phyloP scores from a whole-genome alignment of 2,888 invertebrate species.

The Andrena bucephala region DNA sequence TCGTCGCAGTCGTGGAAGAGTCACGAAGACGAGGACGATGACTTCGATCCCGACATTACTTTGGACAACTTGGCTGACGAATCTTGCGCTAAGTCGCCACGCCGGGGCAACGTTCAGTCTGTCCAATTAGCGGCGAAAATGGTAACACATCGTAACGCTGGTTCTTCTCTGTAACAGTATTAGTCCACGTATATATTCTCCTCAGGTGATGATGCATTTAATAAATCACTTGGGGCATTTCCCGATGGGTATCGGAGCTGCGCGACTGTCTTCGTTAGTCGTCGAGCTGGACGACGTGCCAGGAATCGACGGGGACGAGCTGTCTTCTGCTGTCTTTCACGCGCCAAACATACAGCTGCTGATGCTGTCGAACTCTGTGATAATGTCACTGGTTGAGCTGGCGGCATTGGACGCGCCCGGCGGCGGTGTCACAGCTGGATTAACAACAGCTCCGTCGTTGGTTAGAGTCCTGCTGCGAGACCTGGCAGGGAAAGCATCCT shows the following conservation, averaged over 20 bases:
- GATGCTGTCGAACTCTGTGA: conserved; percentile 92
- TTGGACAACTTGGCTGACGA: conserved; percentile 89
- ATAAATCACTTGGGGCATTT: conserved; percentile 97
- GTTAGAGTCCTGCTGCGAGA: conserved; percentile 95
- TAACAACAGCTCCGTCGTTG: conserved; percentile 82
- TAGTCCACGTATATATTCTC: conserved; percentile 5
- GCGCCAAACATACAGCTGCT: conserved; percentile 94
- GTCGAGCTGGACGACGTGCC: conserved; percentile 97
- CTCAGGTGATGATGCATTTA: conserved; percentile 92
- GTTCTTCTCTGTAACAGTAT: conserved; percentile 26
- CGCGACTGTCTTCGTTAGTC: conserved; percentile 94
- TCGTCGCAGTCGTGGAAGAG: conserved; percentile 63
- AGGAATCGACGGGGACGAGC: conserved; percentile 90
- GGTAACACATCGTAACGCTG: conserved; percentile 79
- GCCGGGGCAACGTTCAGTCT: conserved; percentile 82
- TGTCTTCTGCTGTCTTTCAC: conserved; percentile 92
- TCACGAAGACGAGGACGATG: conserved; percentile 84
- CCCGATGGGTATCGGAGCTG: conserved; percentile 95
- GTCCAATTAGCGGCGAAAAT: conserved; percentile 88
- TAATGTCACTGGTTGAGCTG: conserved; percentile 95
- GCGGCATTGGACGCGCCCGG: conserved; percentile 93
- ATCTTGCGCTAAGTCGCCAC: conserved; percentile 79
- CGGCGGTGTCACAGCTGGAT: conserved; percentile 88
- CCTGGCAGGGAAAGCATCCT: conserved; percentile 96
- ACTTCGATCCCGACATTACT: conserved; percentile 91